phyloP scores from a whole-genome alignment of 2,797 vertebrate species.

The Hypotaenidia okinawae region DNA sequence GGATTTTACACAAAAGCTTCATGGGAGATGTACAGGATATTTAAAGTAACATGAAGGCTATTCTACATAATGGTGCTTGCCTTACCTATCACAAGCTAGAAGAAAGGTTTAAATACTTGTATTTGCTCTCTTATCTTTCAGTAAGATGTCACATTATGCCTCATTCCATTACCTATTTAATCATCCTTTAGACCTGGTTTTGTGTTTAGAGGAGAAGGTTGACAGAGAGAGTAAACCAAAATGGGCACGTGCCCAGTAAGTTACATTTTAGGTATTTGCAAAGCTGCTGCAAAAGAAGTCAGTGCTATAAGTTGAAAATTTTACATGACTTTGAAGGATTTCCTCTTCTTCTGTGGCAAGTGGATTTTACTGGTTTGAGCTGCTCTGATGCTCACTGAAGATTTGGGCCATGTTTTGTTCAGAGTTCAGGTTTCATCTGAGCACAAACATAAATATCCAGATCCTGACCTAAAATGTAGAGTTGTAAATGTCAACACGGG shows the following conservation, averaged over 20 bases:
- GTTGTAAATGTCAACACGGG: neutral
- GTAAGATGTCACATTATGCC: neutral
- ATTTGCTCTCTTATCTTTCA: constrained; percentile 19
- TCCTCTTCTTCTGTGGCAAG: neutral
- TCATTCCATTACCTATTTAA: constrained; percentile 34
- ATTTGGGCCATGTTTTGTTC: neutral
- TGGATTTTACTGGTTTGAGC: neutral
- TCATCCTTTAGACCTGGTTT: constrained; percentile 31
- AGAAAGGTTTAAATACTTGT: constrained; percentile 43
- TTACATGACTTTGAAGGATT: neutral
- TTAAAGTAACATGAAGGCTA: constrained; percentile 23
- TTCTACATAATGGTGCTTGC: neutral
- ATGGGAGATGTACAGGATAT: constrained; percentile 8
- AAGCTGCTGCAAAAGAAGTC: neutral
- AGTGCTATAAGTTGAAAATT: neutral
- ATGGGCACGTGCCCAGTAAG: neutral
- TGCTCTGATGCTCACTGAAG: neutral
- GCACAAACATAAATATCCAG: neutral
- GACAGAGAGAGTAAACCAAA: constrained; percentile 2
- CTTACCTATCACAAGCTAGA: neutral
- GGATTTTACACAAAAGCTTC: constrained; percentile 27
- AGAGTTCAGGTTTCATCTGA: neutral
- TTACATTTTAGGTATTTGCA: neutral
- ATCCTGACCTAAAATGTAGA: neutral
- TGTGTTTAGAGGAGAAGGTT: constrained; percentile 26